Conservation (phyloP, 2,113 vertebrate species). For the Phylloscopus trochilus region DNA sequence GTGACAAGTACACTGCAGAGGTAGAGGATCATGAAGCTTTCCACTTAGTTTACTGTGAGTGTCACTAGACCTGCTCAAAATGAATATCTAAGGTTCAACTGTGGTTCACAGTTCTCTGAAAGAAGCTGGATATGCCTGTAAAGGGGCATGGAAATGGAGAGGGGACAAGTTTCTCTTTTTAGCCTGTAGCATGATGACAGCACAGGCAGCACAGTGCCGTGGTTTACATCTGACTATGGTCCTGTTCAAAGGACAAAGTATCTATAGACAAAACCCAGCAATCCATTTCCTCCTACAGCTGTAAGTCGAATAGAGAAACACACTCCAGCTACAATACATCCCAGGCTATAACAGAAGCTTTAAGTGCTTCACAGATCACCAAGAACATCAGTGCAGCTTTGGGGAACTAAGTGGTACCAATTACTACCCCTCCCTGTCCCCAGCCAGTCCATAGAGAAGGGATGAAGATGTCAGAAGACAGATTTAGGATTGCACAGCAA, state of each 20-base stretch:
- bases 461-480: neutral
- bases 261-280: neutral
- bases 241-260: neutral
- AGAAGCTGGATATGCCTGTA: neutral
- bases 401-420: neutral
- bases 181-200: neutral
- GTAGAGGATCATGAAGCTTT: neutral
- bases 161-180: accelerated
- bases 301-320: neutral
- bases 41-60: neutral
- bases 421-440: neutral
- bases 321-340: neutral
- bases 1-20: neutral
- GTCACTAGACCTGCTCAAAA: neutral
- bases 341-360: neutral
- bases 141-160: neutral
- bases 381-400: neutral
- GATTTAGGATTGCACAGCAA: neutral
- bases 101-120: neutral
- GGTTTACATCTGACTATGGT: neutral
- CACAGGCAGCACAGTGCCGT: neutral
- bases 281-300: neutral
- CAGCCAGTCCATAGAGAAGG: neutral
- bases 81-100: neutral
- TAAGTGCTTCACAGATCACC: neutral